Percentiles rank a stretch among this genome's conserved stretches.
Conservation (phyloP, 2,797 vertebrate genomes). For the Hippocampus kuda region DNA sequence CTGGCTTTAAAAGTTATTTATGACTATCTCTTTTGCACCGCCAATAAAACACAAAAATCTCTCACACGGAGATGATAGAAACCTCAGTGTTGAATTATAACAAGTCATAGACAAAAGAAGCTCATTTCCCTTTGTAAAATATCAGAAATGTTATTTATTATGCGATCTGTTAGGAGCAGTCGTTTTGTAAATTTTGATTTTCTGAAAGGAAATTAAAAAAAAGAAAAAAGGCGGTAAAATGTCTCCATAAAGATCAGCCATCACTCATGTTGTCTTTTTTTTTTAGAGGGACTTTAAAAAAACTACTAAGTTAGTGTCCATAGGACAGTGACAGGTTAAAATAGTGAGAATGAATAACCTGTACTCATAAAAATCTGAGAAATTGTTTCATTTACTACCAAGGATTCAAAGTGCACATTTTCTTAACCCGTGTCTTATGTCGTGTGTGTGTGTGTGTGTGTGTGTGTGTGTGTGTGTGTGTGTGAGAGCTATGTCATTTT, state of each 20-base stretch:
- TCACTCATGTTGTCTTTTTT: not conserved
- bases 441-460: not conserved
- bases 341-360: not conserved
- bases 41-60: conserved; percentile 78
- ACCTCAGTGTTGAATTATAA: conserved; percentile 20
- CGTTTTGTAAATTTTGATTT: not conserved
- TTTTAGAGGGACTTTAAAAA: not conserved
- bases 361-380: not conserved
- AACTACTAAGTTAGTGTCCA: not conserved
- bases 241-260: not conserved
- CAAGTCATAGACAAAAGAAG: not conserved
- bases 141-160: not conserved
- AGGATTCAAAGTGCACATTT: not conserved
- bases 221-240: not conserved
- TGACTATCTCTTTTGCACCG: conserved; percentile 86
- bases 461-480: too few species aligned
- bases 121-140: not conserved
- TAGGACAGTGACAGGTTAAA: not conserved
- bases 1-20: conserved; percentile 98
- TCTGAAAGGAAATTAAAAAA: not conserved
- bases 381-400: not conserved
- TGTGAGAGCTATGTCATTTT: not conserved
- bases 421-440: not conserved
- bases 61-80: conserved; percentile 13
- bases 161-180: not conserved